Evolutionary conservation across 2,797 vertebrate genomes (phyloP), one percentile per base, ranked within the genome.

Genomic region (Valencia hispanica): DNA sequence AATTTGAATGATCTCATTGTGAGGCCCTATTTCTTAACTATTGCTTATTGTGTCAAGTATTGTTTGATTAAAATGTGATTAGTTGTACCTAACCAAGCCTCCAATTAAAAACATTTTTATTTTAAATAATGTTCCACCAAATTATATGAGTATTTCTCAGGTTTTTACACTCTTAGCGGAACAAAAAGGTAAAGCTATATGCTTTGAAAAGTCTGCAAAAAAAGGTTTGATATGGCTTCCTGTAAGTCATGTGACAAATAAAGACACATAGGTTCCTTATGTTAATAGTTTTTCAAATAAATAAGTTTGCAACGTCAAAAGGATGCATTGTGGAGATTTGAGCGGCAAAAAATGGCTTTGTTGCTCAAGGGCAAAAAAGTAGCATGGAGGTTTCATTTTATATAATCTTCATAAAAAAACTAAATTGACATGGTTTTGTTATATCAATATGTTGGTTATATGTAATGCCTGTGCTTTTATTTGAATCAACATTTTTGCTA

Each of bases 241-340:
- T 18, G 30, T 30, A 59, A 59, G 6, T 59, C 6, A 59, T 32
- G 1, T 32, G 4, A 59, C 30, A 30, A 59, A 59, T 15, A 30
- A 32, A 59, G 7, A 59, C 5, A 59, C 17, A 30, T 59, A 32
- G 0, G 27, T 2, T 17, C 0, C 27, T 30, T 12, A 5, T 57
- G 4, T 57, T 57, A n/a, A n/a, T n/a, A n/a, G n/a, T n/a, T n/a
- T n/a, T n/a, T n/a, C n/a, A n/a, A n/a, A n/a, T n/a, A n/a, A n/a
- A n/a, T n/a, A n/a, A n/a, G 11, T 15, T 57, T 30, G 1, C 4
- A 57, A 12, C 9, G 3, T 57, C 27, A 12, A 30, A 30, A 1
- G 0, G 27, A 30, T 7, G 14, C 1, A 30, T 14, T 15, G n/a
- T 1, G 12, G n/a, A 57, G n/a, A n/a, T n/a, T n/a, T n/a, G n/a